phyloP scores from a whole-genome alignment of 2,113 vertebrate genomes.

The Ifrita kowaldi region DNA sequence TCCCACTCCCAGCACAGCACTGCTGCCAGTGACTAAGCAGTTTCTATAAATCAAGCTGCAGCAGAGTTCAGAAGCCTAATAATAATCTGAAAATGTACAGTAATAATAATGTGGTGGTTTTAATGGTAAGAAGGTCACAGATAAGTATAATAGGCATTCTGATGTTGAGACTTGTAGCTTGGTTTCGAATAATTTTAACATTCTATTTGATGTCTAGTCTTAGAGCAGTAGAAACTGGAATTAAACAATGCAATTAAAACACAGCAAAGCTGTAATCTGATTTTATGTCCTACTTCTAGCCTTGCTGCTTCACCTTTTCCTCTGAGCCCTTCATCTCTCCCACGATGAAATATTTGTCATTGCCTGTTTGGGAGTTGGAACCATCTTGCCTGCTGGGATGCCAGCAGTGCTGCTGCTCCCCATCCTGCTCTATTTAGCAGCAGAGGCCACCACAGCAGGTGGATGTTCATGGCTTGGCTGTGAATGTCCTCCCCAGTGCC shows the following conservation, averaged over 20 bases:
- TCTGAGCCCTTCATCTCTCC: background rate
- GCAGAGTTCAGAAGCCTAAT: constrained; percentile 42
- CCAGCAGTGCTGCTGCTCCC: background rate
- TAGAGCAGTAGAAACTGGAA: constrained; percentile 8
- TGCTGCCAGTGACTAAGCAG: constrained; percentile 64
- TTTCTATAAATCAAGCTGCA: constrained; percentile 58
- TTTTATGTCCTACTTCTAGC: background rate
- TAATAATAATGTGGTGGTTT: background rate
- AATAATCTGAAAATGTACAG: constrained; percentile 10
- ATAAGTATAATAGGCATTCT: constrained; percentile 44
- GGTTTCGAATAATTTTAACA: constrained; percentile 6
- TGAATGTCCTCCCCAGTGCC: background rate
- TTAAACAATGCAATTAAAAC: constrained; percentile 46
- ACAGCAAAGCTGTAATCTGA: constrained; percentile 8
- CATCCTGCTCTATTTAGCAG: background rate
- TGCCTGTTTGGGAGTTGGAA: background rate
- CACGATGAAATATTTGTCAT: background rate
- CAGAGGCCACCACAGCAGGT: background rate
- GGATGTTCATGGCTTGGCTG: background rate
- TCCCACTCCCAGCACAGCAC: background rate
- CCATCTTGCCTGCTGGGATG: background rate
- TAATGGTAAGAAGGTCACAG: constrained; percentile 35
- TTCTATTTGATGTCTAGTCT: constrained; percentile 33
- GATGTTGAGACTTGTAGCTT: constrained; percentile 41
- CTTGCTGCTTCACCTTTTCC: constrained; percentile 15